Base-by-base conservation (phyloP, 2,888 invertebrate genomes). In the Eurois occulta region DNA sequence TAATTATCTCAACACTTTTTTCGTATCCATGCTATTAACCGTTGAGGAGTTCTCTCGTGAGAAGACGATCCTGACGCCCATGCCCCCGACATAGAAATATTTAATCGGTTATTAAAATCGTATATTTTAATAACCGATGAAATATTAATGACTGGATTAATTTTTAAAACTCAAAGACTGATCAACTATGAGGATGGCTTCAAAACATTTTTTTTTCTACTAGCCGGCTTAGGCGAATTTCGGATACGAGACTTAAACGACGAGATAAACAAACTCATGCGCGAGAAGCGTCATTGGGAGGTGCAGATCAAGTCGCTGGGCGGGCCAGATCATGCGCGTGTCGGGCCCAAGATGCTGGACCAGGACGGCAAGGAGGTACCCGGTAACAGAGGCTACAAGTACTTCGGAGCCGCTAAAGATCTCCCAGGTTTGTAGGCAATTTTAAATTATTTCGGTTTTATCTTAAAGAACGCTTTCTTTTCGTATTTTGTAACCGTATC, bases 201-300 rank as follows among this genome's bases (percentile, higher is more conserved):
- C 0, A 43, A 32, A 35, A 41, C 21, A 16, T n/a, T 65, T 28
- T 72, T 13, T 83, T 77, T 38, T 76, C 35, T 85, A 88, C 16
- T 89, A 98, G 98, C 99, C 86, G 99, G 99, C 78, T 97, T 99
- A n/a, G 99, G 99, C 6, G 99, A 99, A 95, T 99, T 99, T 94
- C 98, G 99, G 41, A 99, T 99, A 85, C 97, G 99, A 28, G 99
- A 99, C 93, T 96, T 99, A 38, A 99, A 99, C 94, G 99, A 99
- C 95, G 99, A 99, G 95, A 99, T 99, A 88, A 99, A 99, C 95
- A 99, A 99, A 95, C 94, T 99, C 84, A 97, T 99, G 80, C 97
- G 99, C 68, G 99, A 99, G 92, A 99, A 99, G 92, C 97, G 99
- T 0, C 99, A 99, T 92, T 99, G 99, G 99, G 99, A 99, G 93